Evolutionary conservation across 92 coral and sea anemone genomes (phyloP), one percentile per base, ranked within the genome.

Genomic region (Scolanthus callimorphus): DNA sequence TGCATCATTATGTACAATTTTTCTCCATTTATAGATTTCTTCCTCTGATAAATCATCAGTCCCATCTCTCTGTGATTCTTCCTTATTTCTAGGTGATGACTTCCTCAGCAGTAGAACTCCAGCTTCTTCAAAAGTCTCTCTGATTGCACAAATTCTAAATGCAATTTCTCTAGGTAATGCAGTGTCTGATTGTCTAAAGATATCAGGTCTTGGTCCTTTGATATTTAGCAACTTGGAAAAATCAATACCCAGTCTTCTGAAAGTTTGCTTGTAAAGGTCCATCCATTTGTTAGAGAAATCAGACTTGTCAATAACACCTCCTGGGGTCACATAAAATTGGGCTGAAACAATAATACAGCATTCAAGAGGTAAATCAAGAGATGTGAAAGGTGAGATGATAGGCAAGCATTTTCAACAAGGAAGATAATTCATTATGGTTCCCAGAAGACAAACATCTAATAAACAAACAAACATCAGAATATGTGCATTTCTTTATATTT

Each of bases 91-190:
- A 20, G 53, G 51, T 3, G 76, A 39, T 41, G 81, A 26, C 31
- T 67, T 80, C 55, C 65, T 92, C 27, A 88, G 54, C n/a, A 92
- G 57, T 48, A 92, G 64, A 17, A 89, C 43, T 20, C 98, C 96
- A 0, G 96, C 82, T 31, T 92, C 96, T 49, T 92, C 96, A 89
- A 92, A 92, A 11, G 96, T 92, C 51, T 92, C 98, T 59, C 98
- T 67, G 21, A 92, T 88, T 17, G 98, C 96, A 77, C 98, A 80
- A 59, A 92, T 92, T 41, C 98, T 68, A 10, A 92, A 84, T 6
- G 86, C 98, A 47, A 92, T 59, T 27, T 88, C 90, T 55, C 87
- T 79, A 20, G 98, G 96, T 3, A 92, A 47, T 45, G 78, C 28
- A 19, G 76, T 37, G 27, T 17, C 11, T 22, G 85, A 82, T 55